Percentiles rank a stretch among this genome's conserved stretches.
These are phyloP conservation scores for Xestia c-nigrum DNA, from an alignment of 2,888 invertebrate genomes.

Conservation along the genomic window DNA sequence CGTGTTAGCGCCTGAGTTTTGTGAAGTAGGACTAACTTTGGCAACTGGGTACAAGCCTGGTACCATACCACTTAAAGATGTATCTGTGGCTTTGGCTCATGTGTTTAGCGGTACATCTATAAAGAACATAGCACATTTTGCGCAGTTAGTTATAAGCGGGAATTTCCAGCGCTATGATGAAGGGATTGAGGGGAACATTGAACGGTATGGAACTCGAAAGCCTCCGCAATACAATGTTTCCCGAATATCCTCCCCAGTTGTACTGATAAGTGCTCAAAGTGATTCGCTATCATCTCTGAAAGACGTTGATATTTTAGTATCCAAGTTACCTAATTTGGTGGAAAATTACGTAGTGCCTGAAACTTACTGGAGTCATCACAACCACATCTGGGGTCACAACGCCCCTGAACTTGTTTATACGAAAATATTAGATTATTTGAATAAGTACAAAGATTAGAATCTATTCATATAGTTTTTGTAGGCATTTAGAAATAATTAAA, in stretches of 20 bases:
- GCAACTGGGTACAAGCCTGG: constrained; percentile 90
- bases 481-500: not conserved
- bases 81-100: constrained; percentile 89
- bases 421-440: constrained; percentile 78
- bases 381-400: constrained; percentile 80
- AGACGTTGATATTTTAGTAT: constrained; percentile 89
- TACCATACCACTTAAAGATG: constrained; percentile 88
- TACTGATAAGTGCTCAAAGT: constrained; percentile 83
- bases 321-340: constrained; percentile 90
- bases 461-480: not conserved
- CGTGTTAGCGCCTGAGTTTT: constrained; percentile 86
- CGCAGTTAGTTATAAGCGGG: constrained; percentile 84
- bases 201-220: constrained; percentile 76
- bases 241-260: constrained; percentile 78
- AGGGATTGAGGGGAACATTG: constrained; percentile 77
- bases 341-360: constrained; percentile 91
- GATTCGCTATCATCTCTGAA: constrained; percentile 92
- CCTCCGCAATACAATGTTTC: constrained; percentile 84
- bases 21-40: constrained; percentile 89
- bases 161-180: constrained; percentile 83
- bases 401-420: constrained; percentile 76
- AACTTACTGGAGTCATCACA: constrained; percentile 86
- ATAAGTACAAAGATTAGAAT: constrained; percentile 62
- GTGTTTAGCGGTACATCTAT: constrained; percentile 89
- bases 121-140: constrained; percentile 87